Base-by-base conservation (phyloP, 2,888 invertebrate species). In the Unio pictorum region DNA sequence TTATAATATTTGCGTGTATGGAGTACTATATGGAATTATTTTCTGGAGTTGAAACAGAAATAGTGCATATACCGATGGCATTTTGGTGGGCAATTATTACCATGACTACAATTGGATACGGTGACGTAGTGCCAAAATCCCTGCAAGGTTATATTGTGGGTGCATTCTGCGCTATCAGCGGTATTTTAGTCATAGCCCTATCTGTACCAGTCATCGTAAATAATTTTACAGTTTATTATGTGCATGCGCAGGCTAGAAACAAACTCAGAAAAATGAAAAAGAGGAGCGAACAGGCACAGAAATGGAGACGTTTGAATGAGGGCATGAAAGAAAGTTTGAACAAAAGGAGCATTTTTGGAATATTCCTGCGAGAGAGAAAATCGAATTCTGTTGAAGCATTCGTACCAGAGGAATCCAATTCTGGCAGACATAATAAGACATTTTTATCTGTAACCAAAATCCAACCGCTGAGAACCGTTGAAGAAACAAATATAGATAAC, bases 81-180 rank as follows among this genome's bases (percentile, higher is more conserved):
- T 96, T 95, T 92, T 96, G 96, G 96, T 96, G 96, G 96, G 86
- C 87, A 4, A 72, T 96, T 88, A 95, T 96, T 90, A 96, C 96
- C 90, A 96, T 96, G 95, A 96, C 96, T 90, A 98, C 98, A 93
- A 97, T 98, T 23, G 84, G 84, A 17, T 84, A 84, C 66, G 84
- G 84, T 58, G 84, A 84, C 56, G 71, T 83, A 55, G 72, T 71
- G 4, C 84, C 84, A 11, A 78, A 68, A 30, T 76, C 82, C 20
- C 75, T 74, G 7, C 75, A 78, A 15, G 84, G 84, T 7, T 83
- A 82, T 70, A 60, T 75, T 18, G 78, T 80, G 15, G 84, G 84
- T 7, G 72, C 81, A 3, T 69, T 81, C 30, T 84, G 84, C 76
- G 84, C 81, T 18, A 80, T 81, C 34, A 78, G 80, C 69, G 84